Evolutionary conservation across 2,797 vertebrate genomes (phyloP), one percentile per base, ranked within the genome.

Genomic region (Anniella stebbinsi): DNA sequence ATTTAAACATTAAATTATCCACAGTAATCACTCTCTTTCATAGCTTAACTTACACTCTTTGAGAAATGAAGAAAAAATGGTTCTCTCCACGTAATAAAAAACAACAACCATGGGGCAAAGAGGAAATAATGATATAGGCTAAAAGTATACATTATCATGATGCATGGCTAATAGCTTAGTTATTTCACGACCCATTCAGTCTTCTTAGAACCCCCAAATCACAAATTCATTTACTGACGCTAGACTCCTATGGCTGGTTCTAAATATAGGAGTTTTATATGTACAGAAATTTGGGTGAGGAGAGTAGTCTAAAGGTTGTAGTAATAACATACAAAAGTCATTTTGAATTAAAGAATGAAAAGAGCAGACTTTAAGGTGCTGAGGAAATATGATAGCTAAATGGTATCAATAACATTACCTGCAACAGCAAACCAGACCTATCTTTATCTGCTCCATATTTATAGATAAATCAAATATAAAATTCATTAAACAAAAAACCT

Each of bases 311-410:
- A 97, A 97, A 97, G 96, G 96, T 97, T 97, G 97, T 94, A 96
- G 95, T 97, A 97, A 97, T 97, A 97, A 96, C 96, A 97, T 96
- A 97, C 94, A 96, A 96, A 97, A 96, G 95, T 96, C 94, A 97
- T 97, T 97, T 97, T 97, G 97, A 97, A 97, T 97, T 97, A 97
- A 97, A 97, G 94, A 97, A 96, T 97, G 96, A 95, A 97, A 97
- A 97, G 23, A 95, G 94, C 92, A 95, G 95, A 97, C 96, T 97
- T 97, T 94, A 78, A 95, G 93, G 96, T 94, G 84, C 94, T 91
- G 95, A 94, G 96, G 95, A 96, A 97, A 97, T 95, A 96, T 96
- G 95, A 95, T 96, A 97, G 94, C 94, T 96, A 97, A 97, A 97
- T 95, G 95, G 96, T 96, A 97, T 63, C 21, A 23, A 7, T 25